Conservation (phyloP, 2,797 vertebrate genomes). For the Delichon dasypus region DNA sequence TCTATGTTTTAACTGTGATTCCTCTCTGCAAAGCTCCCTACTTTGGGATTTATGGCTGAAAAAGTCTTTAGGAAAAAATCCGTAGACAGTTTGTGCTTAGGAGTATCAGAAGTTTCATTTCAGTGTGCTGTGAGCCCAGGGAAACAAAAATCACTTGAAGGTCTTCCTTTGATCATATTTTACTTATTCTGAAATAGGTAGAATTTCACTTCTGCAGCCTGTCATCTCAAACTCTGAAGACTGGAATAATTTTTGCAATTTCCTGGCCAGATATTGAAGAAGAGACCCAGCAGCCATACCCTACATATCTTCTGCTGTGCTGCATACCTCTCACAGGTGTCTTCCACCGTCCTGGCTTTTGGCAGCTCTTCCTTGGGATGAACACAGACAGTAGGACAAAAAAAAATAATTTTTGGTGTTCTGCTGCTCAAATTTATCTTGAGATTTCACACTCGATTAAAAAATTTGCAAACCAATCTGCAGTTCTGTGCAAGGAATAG, state of each 20-base stretch:
- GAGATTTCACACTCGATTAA: background rate
- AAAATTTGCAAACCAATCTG: background rate
- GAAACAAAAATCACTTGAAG: background rate
- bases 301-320: background rate
- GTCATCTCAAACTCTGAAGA: background rate
- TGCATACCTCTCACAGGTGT: background rate
- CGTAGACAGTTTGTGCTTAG: background rate
- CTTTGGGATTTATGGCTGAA: background rate
- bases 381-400: background rate
- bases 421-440: background rate
- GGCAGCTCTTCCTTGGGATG: background rate
- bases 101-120: background rate
- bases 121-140: background rate
- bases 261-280: background rate
- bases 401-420: background rate
- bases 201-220: background rate
- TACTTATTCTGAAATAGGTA: background rate
- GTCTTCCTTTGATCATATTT: background rate
- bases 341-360: background rate
- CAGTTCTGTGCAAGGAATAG: background rate
- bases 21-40: background rate
- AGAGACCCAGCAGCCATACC: background rate
- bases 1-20: background rate
- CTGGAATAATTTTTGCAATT: background rate
- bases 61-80: background rate